phyloP scores from a whole-genome alignment of 2,797 vertebrate genomes.

The Pangasius mekongensis region DNA sequence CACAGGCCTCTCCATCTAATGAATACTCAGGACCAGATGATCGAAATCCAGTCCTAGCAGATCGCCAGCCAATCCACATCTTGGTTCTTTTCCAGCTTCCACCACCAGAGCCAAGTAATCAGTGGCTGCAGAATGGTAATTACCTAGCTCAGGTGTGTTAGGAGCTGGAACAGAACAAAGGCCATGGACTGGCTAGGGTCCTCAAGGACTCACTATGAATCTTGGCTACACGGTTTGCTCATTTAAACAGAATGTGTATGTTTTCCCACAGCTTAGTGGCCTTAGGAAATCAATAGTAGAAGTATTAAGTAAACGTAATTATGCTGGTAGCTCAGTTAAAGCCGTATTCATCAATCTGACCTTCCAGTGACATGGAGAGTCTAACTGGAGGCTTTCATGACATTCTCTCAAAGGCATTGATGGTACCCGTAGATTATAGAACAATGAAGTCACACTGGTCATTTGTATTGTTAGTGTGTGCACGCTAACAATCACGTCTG shows the following conservation, averaged over 20 bases:
- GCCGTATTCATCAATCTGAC: constrained; percentile 6
- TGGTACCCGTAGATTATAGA: neutral
- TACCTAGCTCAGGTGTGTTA: constrained; percentile 34
- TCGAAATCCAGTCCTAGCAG: neutral
- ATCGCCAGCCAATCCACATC: constrained; percentile 4
- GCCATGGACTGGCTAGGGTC: neutral
- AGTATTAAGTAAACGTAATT: constrained; percentile 19
- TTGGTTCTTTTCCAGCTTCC: constrained; percentile 27
- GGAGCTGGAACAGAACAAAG: constrained; percentile 12
- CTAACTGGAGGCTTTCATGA: neutral
- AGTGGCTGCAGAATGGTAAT: constrained; percentile 27
- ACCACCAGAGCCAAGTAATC: constrained; percentile 26
- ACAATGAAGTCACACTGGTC: neutral
- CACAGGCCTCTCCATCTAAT: neutral
- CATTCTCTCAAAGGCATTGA: neutral
- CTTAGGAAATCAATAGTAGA: constrained; percentile 4
- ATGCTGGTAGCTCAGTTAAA: constrained; percentile 1
- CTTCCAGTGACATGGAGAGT: neutral
- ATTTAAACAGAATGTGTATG: constrained; percentile 5
- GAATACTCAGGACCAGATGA: neutral
- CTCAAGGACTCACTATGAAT: neutral
- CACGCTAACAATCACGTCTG: neutral
- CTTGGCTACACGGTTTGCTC: neutral
- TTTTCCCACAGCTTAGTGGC: neutral
- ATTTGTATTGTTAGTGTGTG: neutral